phyloP scores from a whole-genome alignment of 2,888 invertebrate genomes.

The Drosophila borealis region DNA sequence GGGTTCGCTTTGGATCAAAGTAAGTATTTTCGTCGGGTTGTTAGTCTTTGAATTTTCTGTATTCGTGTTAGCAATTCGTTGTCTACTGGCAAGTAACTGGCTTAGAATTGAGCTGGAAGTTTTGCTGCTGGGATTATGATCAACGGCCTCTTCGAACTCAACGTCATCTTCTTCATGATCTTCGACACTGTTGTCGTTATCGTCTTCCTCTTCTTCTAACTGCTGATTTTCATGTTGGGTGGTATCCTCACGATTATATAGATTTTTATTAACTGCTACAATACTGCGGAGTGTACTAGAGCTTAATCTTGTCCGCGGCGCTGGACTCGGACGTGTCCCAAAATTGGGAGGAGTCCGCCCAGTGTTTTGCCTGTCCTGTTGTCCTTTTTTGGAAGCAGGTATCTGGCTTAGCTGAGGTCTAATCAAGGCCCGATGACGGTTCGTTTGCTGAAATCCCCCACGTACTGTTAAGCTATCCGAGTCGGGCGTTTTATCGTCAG shows the following conservation, averaged over 20 bases:
- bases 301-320: conserved; percentile 30
- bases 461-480: conserved; percentile 28
- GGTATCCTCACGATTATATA: conserved; percentile 36
- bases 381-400: not conserved
- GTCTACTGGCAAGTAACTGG: conserved; percentile 62
- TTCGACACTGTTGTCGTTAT: conserved; percentile 23
- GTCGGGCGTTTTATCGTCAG: not conserved
- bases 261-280: conserved; percentile 53
- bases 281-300: conserved; percentile 48
- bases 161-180: conserved; percentile 32
- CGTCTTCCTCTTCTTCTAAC: conserved; percentile 21
- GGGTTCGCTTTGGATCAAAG: conserved; percentile 19
- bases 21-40: conserved; percentile 18
- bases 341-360: conserved; percentile 14
- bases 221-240: conserved; percentile 24
- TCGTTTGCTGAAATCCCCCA: conserved; percentile 57
- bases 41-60: conserved; percentile 15
- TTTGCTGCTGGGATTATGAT: conserved; percentile 12
- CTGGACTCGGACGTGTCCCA: conserved; percentile 34
- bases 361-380: not conserved
- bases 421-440: conserved; percentile 63
- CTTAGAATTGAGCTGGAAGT: conserved; percentile 47
- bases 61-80: conserved; percentile 19
- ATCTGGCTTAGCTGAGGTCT: conserved; percentile 5
- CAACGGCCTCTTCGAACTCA: conserved; percentile 16